Evolutionary conservation across 2,797 vertebrate species (phyloP), one percentile per base, ranked within the genome.

Genomic region (Naso thynnoides): DNA sequence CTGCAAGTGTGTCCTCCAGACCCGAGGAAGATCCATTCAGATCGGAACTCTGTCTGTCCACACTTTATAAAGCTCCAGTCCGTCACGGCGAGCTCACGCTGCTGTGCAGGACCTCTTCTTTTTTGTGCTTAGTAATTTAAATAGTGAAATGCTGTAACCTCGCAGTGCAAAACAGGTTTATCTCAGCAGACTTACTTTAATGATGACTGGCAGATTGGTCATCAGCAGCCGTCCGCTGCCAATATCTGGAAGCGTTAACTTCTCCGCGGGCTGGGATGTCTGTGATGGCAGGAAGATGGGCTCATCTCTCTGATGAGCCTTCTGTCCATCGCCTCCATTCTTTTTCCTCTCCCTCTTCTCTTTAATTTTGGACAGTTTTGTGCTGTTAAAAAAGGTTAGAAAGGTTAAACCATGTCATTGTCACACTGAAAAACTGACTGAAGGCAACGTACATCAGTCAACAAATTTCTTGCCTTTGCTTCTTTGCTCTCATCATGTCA

Each of bases 401-500:
- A 6, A 53, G 2, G 8, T 47, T 3, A 15, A 54, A 0, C 2
- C 0, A 0, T 44, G 6, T 58, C 31, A 2, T 2, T 50, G 33
- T 50, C 3, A 21, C 6, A 24, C 1, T 36, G 48, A 44, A 50
- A 6, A 18, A 16, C 10, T 7, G 26, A 5, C 8, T 23, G 8
- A 36, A 13, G 7, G 11, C 8, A 4, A 29, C 29, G 48, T 53
- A 10, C 10, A 6, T 6, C 8, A 8, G 4, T 58, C 3, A 2
- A 31, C 45, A 11, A 8, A n/a, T 41, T 31, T 74, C 31, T 74
- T 31, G 60, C 63, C n/a, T 10, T 39, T 39, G 55, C 31, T 38
- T 52, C 2, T 10, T 50, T 36, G 15, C 0, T 2, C n/a, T 73
- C 54, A 65, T 66, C 47, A 18, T 14, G n/a, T n/a, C n/a, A n/a